These are phyloP conservation scores for Phytoseiulus persimilis DNA, from an alignment of 2,888 invertebrate genomes.

Conservation along the genomic window DNA sequence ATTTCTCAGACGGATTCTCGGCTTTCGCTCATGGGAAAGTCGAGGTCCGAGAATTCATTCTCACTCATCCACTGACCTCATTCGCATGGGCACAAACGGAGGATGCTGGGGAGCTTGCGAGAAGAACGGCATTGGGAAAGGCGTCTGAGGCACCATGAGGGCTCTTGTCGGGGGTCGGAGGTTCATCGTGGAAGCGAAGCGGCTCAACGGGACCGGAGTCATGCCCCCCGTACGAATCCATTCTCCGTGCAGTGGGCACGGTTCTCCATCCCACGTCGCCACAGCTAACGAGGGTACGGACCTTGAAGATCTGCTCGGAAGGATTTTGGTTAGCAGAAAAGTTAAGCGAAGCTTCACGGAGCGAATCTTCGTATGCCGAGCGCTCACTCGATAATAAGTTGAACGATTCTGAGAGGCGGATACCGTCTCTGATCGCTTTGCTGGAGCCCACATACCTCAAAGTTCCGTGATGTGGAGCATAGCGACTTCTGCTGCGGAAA, in stretches of 20 bases:
- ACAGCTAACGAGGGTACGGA: constrained; percentile 45
- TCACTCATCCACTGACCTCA: constrained; percentile 8
- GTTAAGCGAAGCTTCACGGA: too few species aligned
- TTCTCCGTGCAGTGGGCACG: constrained; percentile 46
- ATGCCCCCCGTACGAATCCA: background rate
- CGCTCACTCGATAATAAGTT: too few species aligned
- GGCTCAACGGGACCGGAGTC: background rate
- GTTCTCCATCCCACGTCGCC: constrained; percentile 45
- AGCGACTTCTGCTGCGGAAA: constrained; percentile 21
- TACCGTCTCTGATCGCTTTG: background rate
- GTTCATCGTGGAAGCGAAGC: constrained; percentile 31
- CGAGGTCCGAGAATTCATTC: background rate
- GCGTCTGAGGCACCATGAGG: constrained; percentile 19
- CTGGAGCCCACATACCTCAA: background rate
- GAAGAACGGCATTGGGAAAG: background rate
- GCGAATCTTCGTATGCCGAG: too few species aligned
- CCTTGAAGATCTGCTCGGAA: constrained; percentile 43
- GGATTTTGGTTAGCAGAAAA: too few species aligned
- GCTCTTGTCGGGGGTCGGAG: constrained; percentile 21
- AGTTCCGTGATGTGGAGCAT: constrained; percentile 23
- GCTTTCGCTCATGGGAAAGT: background rate
- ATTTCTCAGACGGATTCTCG: background rate
- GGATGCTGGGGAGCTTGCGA: constrained; percentile 18
- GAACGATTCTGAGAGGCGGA: too few species aligned
- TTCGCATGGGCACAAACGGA: constrained; percentile 23